Conservation (phyloP, 2,888 invertebrate species). For the Ephialtes manifestator region DNA sequence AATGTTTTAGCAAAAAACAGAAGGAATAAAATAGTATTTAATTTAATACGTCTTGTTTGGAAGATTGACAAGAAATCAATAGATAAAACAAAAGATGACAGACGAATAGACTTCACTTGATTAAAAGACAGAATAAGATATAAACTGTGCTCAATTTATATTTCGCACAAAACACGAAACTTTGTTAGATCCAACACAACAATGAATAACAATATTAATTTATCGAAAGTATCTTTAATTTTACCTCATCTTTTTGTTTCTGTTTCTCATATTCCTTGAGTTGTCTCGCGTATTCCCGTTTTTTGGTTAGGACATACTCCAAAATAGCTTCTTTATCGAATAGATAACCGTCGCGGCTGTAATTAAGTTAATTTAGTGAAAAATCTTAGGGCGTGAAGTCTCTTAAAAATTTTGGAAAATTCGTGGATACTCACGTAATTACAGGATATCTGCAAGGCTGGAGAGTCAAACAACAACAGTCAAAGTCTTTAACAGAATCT, state of each 20-base stretch:
- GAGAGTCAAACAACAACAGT: conserved; percentile 98
- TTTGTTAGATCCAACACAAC: too few relatives aligned
- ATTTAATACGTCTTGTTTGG: too few relatives aligned
- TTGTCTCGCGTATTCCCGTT: conserved; percentile 95
- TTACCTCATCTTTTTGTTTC: conserved; percentile 91
- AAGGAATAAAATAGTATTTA: too few relatives aligned
- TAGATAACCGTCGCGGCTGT: conserved; percentile 94
- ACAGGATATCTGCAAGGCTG: conserved; percentile 98
- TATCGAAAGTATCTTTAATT: not conserved
- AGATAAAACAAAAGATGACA: too few relatives aligned
- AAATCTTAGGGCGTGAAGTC: not conserved
- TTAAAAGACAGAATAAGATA: too few relatives aligned
- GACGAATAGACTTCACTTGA: too few relatives aligned
- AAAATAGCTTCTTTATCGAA: conserved; percentile 99
- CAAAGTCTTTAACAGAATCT: conserved; percentile 98
- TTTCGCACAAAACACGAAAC: too few relatives aligned
- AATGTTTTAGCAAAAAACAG: too few relatives aligned
- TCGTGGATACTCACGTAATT: conserved; percentile 89
- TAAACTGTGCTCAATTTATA: too few relatives aligned
- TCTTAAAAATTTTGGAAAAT: not conserved
- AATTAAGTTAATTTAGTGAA: conserved; percentile 62
- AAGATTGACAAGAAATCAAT: too few relatives aligned
- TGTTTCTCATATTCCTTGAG: conserved; percentile 97
- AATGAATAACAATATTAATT: too few relatives aligned
- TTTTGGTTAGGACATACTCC: conserved; percentile 97